These are phyloP conservation scores for Bubo scandiacus DNA, from an alignment of 2,113 vertebrate genomes.

Conservation along the genomic window DNA sequence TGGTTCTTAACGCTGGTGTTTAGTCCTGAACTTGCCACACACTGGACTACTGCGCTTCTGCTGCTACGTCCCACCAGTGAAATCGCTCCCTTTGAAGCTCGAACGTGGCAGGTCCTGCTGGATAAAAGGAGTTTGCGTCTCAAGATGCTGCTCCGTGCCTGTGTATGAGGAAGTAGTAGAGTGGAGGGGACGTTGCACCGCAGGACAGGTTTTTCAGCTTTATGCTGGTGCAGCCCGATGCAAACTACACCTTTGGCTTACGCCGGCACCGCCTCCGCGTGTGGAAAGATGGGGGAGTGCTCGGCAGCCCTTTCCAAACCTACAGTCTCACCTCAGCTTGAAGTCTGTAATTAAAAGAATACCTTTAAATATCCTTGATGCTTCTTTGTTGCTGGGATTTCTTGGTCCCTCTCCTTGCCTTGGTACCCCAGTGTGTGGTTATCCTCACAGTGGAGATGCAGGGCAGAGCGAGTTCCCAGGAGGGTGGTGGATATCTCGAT, in stretches of 20 bases:
- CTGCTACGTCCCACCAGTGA: background rate
- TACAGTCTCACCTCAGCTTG: background rate
- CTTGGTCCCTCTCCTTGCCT: background rate
- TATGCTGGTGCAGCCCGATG: background rate
- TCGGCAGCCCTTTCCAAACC: background rate
- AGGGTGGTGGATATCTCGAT: rapidly evolving
- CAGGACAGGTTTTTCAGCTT: background rate
- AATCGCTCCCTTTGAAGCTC: background rate
- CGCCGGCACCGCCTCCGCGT: rapidly evolving
- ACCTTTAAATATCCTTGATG: background rate
- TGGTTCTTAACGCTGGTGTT: background rate
- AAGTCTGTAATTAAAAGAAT: background rate
- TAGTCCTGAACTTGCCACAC: background rate
- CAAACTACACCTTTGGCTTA: background rate
- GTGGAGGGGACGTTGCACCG: background rate
- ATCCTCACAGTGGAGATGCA: background rate
- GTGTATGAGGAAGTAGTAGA: background rate
- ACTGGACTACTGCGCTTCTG: rapidly evolving
- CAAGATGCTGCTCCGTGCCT: background rate
- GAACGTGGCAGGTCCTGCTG: background rate
- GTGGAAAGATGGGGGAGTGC: background rate
- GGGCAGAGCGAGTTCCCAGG: background rate
- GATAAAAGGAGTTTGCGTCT: background rate
- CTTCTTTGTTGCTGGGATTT: background rate
- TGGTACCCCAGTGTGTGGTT: rapidly evolving